Base-by-base conservation (phyloP, 2,888 invertebrate genomes). In the Lasioglossum oenotherae region DNA sequence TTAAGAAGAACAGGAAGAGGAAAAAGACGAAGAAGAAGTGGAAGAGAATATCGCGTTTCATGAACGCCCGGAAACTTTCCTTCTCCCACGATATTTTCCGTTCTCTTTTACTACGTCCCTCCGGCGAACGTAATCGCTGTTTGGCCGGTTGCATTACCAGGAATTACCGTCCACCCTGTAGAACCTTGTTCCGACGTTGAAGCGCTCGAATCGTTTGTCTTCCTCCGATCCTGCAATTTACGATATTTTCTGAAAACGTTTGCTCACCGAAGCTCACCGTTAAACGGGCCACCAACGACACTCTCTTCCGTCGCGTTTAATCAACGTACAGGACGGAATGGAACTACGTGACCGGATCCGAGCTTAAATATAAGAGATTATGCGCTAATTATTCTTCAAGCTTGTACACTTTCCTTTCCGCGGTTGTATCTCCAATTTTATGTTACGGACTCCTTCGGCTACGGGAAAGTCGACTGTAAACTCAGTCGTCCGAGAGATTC, bases 161-260 rank as follows among this genome's bases (percentile, higher is more conserved):
- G 87, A 81, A 87, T 87, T 85, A 81, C 81, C 80, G 71, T 75
- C 46, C 78, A 74, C 74, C 81, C 78, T 53, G 53, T 79, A 49
- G 76, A 49, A 81, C 74, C 83, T 67, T 74, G 81, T 76, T 87
- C 77, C 80, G 79, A 76, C 87, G 69, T 83, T 78, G 72, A 69
- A 60, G 71, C 81, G 77, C 74, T 80, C 71, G 76, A 87, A 81
- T 84, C 84, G 84, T 84, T 79, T 60, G 78, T 79, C 74, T 79
- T 79, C 79, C 16, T 14, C 72, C 71, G n/a, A 46, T 38, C 35
- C 75, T 75, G 57, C 75, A 73, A 74, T 82, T 74, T 74, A 67
- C 78, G 74, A 78, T 74, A 78, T 78, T 78, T 74, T 78, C 78
- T 49, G 53, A 46, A 78, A 82, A 69, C 74, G 57, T 78, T 83